Base-by-base conservation (phyloP, 2,888 invertebrate species). In the Thecocarcelia acutangulata region DNA sequence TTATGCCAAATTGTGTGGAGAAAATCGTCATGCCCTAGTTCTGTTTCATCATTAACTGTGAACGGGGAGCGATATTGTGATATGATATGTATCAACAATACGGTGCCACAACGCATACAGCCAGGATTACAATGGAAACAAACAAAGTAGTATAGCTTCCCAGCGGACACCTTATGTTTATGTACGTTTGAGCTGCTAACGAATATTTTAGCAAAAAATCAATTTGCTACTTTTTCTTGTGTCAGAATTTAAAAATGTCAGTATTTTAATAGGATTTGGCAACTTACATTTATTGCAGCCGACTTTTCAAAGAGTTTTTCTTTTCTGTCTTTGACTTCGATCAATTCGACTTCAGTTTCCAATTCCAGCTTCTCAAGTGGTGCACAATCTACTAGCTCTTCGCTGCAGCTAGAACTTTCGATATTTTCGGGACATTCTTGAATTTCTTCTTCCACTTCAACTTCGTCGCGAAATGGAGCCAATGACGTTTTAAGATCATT, bases 201-300 rank as follows among this genome's bases (percentile, higher is more conserved):
- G 24, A 24, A 24, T 24, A 24, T 24, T 24, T 24, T n/a, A n/a
- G n/a, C n/a, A n/a, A n/a, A 24, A 24, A 24, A 24, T 24, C 3
- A 24, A 24, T 33, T 33, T 3, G 6, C 33, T 33, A 9, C 9
- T 33, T 33, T 33, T 33, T 33, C 33, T 50, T 50, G 6, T 17
- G 17, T 17, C 17, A 17, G 15, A 44, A 40, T 50, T 87, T 28
- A 12, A 12, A n/a, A 33, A 9, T 33, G 33, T 9, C 9, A 33
- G 33, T 33, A 8, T 9, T 33, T 9, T 28, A 28, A 9, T 33
- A 8, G 2, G 9, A 37, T 64, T 64, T 64, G 5, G 2, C 11
- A 28, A 94, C 95, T 95, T 91, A 96, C 96, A 90, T 96, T 96
- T 93, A 94, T 94, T 50, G 94, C 95, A 80, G 94, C 92, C 15